phyloP scores from a whole-genome alignment of 2,797 vertebrate genomes.

The Vultur gryphus region DNA sequence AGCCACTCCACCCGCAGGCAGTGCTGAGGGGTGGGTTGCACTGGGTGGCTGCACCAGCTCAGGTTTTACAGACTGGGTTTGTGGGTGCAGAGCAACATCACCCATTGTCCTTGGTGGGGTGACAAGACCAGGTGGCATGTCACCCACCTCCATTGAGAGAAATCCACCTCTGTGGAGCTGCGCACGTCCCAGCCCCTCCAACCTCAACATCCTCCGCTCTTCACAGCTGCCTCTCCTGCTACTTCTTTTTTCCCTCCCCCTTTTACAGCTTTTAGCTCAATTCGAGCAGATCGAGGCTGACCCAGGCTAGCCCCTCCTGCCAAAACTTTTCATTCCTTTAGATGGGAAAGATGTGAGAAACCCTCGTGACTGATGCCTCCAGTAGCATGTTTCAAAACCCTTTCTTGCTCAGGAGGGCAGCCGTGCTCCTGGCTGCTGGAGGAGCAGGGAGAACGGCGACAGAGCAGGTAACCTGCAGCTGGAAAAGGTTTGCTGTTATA shows the following conservation, averaged over 20 bases:
- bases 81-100: not conserved
- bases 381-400: not conserved
- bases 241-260: accelerated
- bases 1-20: accelerated
- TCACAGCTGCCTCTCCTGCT: not conserved
- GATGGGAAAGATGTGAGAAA: not conserved
- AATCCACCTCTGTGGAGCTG: not conserved
- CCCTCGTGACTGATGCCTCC: not conserved
- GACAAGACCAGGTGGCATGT: not conserved
- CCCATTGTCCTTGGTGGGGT: not conserved
- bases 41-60: not conserved
- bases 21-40: not conserved
- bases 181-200: not conserved
- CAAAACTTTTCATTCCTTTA: not conserved
- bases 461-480: not conserved
- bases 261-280: not conserved
- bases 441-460: not conserved
- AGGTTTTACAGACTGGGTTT: not conserved
- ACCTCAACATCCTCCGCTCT: not conserved
- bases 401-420: not conserved
- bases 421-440: not conserved
- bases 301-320: not conserved
- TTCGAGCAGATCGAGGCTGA: accelerated
- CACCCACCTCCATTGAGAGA: not conserved
- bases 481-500: not conserved